Evolutionary conservation across 2,797 vertebrate species (phyloP).

Genomic region (Pagetopsis macropterus): DNA sequence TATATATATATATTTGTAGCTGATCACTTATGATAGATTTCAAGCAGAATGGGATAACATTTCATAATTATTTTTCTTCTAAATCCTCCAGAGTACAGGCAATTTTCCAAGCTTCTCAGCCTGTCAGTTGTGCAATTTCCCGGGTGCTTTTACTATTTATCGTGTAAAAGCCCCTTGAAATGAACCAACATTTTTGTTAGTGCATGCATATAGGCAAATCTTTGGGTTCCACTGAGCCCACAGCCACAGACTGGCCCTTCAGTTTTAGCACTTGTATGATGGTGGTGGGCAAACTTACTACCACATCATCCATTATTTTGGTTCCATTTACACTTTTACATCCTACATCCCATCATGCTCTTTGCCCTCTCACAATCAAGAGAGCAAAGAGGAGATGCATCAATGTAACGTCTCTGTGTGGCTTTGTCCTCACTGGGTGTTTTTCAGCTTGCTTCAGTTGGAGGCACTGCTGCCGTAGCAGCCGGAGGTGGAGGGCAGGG

Average conservation of each 20-base stretch:
- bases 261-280: slow-evolving; percentile 47
- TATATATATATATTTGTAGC: slow-evolving; percentile 27
- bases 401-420: slow-evolving; percentile 36
- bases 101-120: slow-evolving; percentile 45
- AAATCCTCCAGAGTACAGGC: slow-evolving; percentile 51
- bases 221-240: slow-evolving; percentile 74
- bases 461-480: slow-evolving; percentile 93
- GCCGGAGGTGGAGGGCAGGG: slow-evolving; percentile 91
- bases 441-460: slow-evolving; percentile 79
- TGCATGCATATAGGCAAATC: slow-evolving; percentile 75
- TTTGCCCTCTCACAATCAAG: slow-evolving; percentile 14
- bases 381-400: slow-evolving; percentile 43
- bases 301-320: slow-evolving; percentile 42
- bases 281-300: slow-evolving; percentile 35
- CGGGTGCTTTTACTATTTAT: slow-evolving; percentile 56
- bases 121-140: slow-evolving; percentile 67
- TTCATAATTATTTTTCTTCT: slow-evolving; percentile 42
- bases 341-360: slow-evolving; percentile 40
- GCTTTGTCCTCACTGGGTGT: slow-evolving; percentile 37
- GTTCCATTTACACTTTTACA: slow-evolving; percentile 52
- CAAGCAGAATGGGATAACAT: slow-evolving; percentile 58
- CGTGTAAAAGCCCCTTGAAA: slow-evolving; percentile 47
- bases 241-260: slow-evolving; percentile 57
- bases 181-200: slow-evolving; percentile 63
- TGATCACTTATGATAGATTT: slow-evolving; percentile 52